phyloP scores from a whole-genome alignment of 2,113 vertebrate species.

The Heteronetta atricapilla region DNA sequence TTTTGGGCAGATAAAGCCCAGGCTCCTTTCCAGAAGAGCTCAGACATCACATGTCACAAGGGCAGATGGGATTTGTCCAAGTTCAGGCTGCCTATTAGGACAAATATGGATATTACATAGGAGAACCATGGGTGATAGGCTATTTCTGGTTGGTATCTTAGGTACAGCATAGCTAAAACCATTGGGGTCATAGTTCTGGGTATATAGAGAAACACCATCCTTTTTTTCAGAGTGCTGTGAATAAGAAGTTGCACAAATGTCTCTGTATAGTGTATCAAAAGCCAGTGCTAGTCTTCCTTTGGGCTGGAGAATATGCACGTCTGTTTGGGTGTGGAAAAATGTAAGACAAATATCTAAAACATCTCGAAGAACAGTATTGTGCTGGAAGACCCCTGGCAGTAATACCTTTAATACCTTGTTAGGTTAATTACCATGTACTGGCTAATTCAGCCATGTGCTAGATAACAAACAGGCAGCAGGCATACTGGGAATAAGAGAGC shows the following conservation, averaged over 20 bases:
- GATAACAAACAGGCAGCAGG: background rate
- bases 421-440: background rate
- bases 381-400: background rate
- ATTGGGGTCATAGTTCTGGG: background rate
- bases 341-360: background rate
- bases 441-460: background rate
- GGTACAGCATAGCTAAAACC: background rate
- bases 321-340: background rate
- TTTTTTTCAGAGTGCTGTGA: background rate
- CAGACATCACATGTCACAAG: background rate
- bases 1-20: background rate
- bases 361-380: background rate
- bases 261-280: background rate
- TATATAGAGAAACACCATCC: background rate
- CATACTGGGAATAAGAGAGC: background rate
- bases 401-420: background rate
- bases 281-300: background rate
- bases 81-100: background rate
- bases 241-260: background rate
- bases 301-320: background rate
- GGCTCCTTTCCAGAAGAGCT: background rate
- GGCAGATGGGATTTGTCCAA: background rate
- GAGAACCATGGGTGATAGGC: background rate
- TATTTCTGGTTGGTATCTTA: background rate
- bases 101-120: background rate